These are phyloP conservation scores for Poecile montanus DNA, from an alignment of 2,797 vertebrate genomes.

Conservation along the genomic window DNA sequence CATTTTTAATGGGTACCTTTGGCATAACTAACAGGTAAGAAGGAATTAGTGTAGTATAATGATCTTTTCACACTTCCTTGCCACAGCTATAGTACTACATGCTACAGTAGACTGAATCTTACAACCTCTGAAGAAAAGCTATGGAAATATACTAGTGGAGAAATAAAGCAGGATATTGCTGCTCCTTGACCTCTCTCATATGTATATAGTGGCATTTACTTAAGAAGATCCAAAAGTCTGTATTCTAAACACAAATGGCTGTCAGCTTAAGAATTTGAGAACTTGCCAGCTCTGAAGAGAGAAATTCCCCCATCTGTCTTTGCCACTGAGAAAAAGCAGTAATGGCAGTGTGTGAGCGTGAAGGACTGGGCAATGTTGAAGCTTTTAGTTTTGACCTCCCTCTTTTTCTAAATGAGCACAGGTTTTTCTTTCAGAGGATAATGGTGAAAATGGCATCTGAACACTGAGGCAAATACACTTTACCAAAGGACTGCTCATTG, in stretches of 20 bases:
- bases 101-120: neutral
- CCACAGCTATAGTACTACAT: neutral
- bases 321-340: neutral
- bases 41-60: neutral
- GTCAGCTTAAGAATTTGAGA: neutral
- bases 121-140: neutral
- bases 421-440: neutral
- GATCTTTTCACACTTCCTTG: neutral
- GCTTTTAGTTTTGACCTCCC: neutral
- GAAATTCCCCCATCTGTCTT: neutral
- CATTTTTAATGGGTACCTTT: neutral
- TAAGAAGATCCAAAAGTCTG: neutral
- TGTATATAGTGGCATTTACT: neutral
- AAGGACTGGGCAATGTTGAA: neutral
- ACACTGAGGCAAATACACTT: neutral
- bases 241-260: neutral
- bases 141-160: neutral
- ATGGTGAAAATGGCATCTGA: neutral
- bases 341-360: neutral
- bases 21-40: too few relatives aligned
- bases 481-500: neutral
- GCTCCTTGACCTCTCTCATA: neutral
- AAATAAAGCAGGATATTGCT: neutral
- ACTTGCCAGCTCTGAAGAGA: neutral
- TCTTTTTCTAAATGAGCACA: neutral